Conservation (phyloP, 2,888 invertebrate species). For the Cheilosia scutellata region DNA sequence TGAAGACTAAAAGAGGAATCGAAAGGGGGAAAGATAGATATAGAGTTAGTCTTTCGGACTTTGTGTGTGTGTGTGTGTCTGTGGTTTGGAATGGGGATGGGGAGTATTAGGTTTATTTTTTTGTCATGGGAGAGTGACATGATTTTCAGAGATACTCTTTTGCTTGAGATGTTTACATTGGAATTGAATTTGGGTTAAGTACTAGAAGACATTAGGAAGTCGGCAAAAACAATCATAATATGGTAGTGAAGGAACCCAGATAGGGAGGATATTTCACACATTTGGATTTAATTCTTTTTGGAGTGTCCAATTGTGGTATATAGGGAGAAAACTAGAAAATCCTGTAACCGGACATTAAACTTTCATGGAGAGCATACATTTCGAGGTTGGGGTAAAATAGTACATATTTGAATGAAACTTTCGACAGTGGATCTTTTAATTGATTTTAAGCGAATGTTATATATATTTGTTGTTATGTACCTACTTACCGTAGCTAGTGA, state of each 20-base stretch:
- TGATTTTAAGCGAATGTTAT: no score
- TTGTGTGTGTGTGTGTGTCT: neutral
- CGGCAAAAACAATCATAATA: slow-evolving; percentile 30
- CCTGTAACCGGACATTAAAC: neutral
- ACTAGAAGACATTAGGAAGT: slow-evolving; percentile 15
- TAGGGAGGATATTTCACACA: slow-evolving; percentile 1
- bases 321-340: neutral
- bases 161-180: slow-evolving; percentile 45
- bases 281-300: slow-evolving; percentile 18
- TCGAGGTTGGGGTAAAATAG: no score
- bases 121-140: slow-evolving; percentile 25
- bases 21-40: neutral
- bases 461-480: no score
- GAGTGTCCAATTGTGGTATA: slow-evolving; percentile 12
- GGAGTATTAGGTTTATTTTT: neutral
- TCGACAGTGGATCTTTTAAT: no score
- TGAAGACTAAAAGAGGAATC: slow-evolving; percentile 1
- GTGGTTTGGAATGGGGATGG: neutral
- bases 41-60: neutral
- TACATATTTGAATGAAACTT: no score
- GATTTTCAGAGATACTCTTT: slow-evolving; percentile 27
- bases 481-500: no score
- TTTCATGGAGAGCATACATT: neutral
- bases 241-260: neutral
- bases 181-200: slow-evolving; percentile 49